phyloP scores from a whole-genome alignment of 2,113 vertebrate species.

The Cynoglossus semilaevis region DNA sequence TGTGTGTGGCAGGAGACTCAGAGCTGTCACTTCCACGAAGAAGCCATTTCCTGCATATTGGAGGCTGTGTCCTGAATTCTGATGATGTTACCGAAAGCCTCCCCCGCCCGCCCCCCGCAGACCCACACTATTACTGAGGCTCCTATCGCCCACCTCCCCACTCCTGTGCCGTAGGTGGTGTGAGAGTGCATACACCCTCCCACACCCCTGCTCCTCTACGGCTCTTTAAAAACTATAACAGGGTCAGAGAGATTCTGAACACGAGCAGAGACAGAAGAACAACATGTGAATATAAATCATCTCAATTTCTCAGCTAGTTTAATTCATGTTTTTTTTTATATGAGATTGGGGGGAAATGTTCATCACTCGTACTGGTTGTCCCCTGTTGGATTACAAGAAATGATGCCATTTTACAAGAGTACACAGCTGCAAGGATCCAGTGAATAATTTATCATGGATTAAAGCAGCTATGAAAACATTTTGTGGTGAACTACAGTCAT shows the following conservation, averaged over 20 bases:
- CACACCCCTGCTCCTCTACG: not conserved
- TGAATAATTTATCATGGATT: slow-evolving; percentile 73
- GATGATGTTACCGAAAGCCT: slow-evolving; percentile 59
- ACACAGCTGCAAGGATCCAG: slow-evolving; percentile 65
- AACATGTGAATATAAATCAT: slow-evolving; percentile 41
- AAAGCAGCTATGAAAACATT: slow-evolving; percentile 61
- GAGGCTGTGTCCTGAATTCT: slow-evolving; percentile 71
- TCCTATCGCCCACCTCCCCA: not conserved
- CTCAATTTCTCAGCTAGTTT: slow-evolving; percentile 32
- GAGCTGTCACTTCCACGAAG: slow-evolving; percentile 70
- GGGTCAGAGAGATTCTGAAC: slow-evolving; percentile 40
- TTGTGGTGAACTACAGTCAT: too few species aligned
- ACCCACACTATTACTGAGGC: slow-evolving; percentile 24
- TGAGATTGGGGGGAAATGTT: slow-evolving; percentile 39
- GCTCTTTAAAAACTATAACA: slow-evolving; percentile 43
- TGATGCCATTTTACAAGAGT: slow-evolving; percentile 50
- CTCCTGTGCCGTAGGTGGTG: slow-evolving; percentile 7
- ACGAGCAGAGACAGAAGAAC: slow-evolving; percentile 21
- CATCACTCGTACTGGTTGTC: slow-evolving; percentile 31
- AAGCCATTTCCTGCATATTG: slow-evolving; percentile 72
- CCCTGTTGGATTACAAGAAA: slow-evolving; percentile 45
- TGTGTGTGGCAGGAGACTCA: slow-evolving; percentile 59
- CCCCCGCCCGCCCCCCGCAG: slow-evolving; percentile 24
- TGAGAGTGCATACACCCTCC: slow-evolving; percentile 1
- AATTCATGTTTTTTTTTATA: slow-evolving; percentile 57